A percentile compares a stretch with the other conserved stretches of the same genome.
Conservation (phyloP, 2,888 invertebrate species). For the Agriotes lineatus region DNA sequence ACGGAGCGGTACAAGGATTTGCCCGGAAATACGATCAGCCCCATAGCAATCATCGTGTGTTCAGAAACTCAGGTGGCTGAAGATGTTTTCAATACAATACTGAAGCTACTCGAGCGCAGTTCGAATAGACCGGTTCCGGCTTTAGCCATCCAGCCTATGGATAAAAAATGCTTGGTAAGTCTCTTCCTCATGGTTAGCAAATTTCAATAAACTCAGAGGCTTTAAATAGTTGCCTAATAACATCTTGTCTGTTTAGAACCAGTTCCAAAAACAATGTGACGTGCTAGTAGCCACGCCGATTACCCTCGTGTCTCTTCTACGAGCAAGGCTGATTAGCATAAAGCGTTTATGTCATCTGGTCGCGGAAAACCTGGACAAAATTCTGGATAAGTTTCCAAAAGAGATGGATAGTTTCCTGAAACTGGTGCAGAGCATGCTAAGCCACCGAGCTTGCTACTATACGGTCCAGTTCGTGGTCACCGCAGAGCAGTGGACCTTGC, state of each 20-base stretch:
- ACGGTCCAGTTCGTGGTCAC: slow-evolving; percentile 72
- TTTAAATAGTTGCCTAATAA: no score
- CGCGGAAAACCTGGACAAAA: slow-evolving; percentile 78
- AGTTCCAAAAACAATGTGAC: slow-evolving; percentile 62
- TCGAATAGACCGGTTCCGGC: slow-evolving; percentile 63
- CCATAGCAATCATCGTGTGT: slow-evolving; percentile 76
- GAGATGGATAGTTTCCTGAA: slow-evolving; percentile 66
- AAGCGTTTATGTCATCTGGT: slow-evolving; percentile 75
- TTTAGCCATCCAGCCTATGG: slow-evolving; percentile 65
- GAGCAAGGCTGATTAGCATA: slow-evolving; percentile 69
- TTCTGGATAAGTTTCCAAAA: slow-evolving; percentile 69
- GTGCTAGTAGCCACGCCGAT: slow-evolving; percentile 79
- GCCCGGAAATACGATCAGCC: slow-evolving; percentile 68
- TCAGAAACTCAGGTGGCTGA: slow-evolving; percentile 72
- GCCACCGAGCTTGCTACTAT: slow-evolving; percentile 64
- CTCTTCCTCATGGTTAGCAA: background rate
- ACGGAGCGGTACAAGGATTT: slow-evolving; percentile 62
- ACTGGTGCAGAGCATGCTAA: slow-evolving; percentile 66
- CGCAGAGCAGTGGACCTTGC: slow-evolving; percentile 75
- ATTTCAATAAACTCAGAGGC: background rate
- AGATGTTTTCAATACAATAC: slow-evolving; percentile 65
- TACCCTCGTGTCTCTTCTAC: slow-evolving; percentile 68
- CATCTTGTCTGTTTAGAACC: no score
- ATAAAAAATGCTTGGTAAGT: slow-evolving; percentile 56
- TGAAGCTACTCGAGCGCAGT: slow-evolving; percentile 63